A percentile compares a stretch with the other conserved stretches of the same genome.
Evolutionary conservation across 2,888 invertebrate species (phyloP).

Genomic region (Amitus sp.): DNA sequence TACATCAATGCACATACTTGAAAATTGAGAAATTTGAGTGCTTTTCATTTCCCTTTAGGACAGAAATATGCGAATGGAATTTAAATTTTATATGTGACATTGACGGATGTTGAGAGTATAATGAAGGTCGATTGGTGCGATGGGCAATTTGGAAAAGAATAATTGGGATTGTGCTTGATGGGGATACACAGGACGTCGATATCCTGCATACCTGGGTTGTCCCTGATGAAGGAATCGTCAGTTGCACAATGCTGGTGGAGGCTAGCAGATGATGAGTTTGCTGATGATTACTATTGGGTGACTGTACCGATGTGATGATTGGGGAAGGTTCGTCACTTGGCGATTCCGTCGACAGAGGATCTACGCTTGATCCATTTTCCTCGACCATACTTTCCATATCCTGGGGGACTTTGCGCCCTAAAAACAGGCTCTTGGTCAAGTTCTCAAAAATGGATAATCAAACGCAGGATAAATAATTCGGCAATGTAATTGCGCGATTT

Average conservation of each 20-base stretch:
- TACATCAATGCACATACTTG: too few relatives aligned
- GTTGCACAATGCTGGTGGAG: constrained; percentile 85
- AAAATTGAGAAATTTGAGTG: too few relatives aligned
- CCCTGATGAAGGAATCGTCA: constrained; percentile 73
- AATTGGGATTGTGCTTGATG: constrained; percentile 17
- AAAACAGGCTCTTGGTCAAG: too few relatives aligned
- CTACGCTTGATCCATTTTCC: constrained; percentile 80
- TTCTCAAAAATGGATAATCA: too few relatives aligned
- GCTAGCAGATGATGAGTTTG: constrained; percentile 69
- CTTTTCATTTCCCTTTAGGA: too few relatives aligned
- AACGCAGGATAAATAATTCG: too few relatives aligned
- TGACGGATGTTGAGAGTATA: too few relatives aligned
- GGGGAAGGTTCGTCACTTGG: constrained; percentile 67
- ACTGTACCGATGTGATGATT: constrained; percentile 71
- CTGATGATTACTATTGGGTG: constrained; percentile 64
- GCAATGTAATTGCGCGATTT: constrained; percentile 56
- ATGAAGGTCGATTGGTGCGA: too few relatives aligned
- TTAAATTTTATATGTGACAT: too few relatives aligned
- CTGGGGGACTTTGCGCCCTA: too few relatives aligned
- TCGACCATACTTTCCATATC: constrained; percentile 93
- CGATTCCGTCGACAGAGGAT: constrained; percentile 70
- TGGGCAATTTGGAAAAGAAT: too few relatives aligned
- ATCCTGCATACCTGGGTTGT: constrained; percentile 63
- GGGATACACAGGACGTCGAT: constrained; percentile 56
- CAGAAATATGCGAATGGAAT: too few relatives aligned